Conservation (phyloP, 2,113 vertebrate genomes). For the Anarhynchus alexandrinus region DNA sequence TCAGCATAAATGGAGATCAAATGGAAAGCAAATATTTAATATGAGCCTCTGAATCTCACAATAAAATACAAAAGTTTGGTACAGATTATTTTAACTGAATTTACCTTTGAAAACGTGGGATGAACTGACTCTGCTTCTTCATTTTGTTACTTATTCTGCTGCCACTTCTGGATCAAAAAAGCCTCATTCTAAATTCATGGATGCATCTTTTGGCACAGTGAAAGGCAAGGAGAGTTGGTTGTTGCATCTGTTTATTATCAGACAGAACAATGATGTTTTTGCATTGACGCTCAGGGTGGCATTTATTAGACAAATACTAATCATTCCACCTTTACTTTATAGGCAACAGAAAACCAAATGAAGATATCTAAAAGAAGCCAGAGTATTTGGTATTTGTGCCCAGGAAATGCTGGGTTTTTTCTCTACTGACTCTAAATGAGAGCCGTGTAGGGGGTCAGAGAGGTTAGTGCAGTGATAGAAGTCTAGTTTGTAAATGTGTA, state of each 20-base stretch:
- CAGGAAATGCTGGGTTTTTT: fast-evolving
- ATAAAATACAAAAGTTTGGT: background rate
- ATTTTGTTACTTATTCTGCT: background rate
- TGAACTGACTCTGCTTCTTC: background rate
- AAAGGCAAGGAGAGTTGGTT: background rate
- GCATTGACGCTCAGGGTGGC: background rate
- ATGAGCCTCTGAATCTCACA: background rate
- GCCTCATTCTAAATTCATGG: background rate
- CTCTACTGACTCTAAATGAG: background rate
- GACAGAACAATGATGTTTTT: background rate
- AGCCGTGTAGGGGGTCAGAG: background rate
- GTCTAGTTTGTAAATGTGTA: background rate
- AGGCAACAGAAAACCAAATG: background rate
- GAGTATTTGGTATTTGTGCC: background rate
- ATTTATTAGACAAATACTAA: background rate
- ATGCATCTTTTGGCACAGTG: background rate
- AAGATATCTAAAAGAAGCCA: background rate
- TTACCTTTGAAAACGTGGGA: background rate
- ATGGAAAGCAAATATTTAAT: background rate
- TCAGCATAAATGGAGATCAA: background rate
- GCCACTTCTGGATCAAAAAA: background rate
- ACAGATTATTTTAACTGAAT: background rate
- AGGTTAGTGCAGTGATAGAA: background rate
- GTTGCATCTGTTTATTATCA: background rate
- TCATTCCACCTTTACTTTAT: background rate